phyloP scores from a whole-genome alignment of 2,797 vertebrate species.

The Dryobates pubescens region DNA sequence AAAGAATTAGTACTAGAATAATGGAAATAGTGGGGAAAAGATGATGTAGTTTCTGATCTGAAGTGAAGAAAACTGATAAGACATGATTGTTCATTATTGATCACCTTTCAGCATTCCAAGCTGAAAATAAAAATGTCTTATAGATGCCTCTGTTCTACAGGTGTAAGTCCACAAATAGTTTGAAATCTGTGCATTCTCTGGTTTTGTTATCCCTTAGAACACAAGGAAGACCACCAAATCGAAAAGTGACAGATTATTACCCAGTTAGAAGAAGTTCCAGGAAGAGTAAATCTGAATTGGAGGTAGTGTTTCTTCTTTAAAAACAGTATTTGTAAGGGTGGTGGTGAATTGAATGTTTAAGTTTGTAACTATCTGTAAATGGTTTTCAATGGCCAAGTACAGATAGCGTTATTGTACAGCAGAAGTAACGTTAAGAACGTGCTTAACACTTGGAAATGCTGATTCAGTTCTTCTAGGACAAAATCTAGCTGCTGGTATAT shows the following conservation, averaged over 20 bases:
- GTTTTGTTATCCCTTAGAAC: constrained; percentile 68
- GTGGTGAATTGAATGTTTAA: neutral
- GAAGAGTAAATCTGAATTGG: constrained; percentile 91
- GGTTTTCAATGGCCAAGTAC: neutral
- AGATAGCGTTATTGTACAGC: rapidly evolving
- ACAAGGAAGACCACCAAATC: constrained; percentile 84
- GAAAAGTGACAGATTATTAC: constrained; percentile 95
- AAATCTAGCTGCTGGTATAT: neutral
- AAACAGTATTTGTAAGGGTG: rapidly evolving
- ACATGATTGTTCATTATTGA: neutral
- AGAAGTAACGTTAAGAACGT: neutral
- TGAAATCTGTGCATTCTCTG: neutral
- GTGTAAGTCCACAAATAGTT: neutral
- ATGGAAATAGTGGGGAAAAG: neutral
- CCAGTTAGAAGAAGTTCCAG: constrained; percentile 93
- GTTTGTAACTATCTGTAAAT: neutral
- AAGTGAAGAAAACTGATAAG: neutral
- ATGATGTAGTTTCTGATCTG: neutral
- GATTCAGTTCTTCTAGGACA: neutral
- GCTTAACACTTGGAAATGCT: neutral
- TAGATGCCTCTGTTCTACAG: neutral
- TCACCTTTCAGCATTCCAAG: neutral
- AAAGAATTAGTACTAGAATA: neutral
- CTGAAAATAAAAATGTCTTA: neutral
- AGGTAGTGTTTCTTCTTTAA: constrained; percentile 78